A percentile compares a stretch with the other conserved stretches of the same genome.
These are phyloP conservation scores for Serilophus lunatus DNA, from an alignment of 2,113 vertebrate genomes.

Conservation along the genomic window DNA sequence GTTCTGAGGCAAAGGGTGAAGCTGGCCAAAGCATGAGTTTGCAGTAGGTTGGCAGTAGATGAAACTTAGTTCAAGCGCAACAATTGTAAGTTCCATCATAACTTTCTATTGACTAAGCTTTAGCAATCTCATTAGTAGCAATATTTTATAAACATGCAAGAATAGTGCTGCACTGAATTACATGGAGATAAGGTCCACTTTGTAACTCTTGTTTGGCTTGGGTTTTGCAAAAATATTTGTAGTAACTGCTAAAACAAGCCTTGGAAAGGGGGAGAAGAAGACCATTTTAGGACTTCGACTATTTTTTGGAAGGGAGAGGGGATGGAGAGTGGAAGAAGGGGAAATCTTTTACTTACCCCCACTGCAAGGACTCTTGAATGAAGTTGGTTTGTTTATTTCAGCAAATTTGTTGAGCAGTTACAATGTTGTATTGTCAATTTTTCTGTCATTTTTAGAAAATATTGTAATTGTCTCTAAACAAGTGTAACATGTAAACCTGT, in stretches of 20 bases:
- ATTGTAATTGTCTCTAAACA: background rate
- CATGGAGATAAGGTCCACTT: background rate
- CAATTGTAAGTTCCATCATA: background rate
- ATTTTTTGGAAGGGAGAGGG: background rate
- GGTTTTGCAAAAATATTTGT: background rate
- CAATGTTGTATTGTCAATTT: background rate
- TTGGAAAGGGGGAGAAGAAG: background rate
- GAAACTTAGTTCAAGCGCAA: background rate
- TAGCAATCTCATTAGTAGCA: background rate
- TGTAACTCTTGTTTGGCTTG: background rate
- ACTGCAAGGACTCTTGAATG: background rate
- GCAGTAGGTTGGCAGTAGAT: background rate
- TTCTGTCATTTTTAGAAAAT: background rate
- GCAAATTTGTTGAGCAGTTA: background rate
- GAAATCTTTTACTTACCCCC: background rate
- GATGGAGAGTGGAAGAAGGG: background rate
- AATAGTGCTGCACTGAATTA: background rate
- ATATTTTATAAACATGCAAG: background rate
- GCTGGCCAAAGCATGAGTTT: background rate
- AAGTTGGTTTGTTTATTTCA: background rate
- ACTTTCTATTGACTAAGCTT: background rate
- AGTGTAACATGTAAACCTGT: accelerated
- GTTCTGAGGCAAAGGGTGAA: background rate
- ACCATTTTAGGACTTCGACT: background rate
- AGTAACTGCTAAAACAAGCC: background rate